These are phyloP conservation scores for Aquatica leii DNA, from an alignment of 2,888 invertebrate species.

Conservation along the genomic window DNA sequence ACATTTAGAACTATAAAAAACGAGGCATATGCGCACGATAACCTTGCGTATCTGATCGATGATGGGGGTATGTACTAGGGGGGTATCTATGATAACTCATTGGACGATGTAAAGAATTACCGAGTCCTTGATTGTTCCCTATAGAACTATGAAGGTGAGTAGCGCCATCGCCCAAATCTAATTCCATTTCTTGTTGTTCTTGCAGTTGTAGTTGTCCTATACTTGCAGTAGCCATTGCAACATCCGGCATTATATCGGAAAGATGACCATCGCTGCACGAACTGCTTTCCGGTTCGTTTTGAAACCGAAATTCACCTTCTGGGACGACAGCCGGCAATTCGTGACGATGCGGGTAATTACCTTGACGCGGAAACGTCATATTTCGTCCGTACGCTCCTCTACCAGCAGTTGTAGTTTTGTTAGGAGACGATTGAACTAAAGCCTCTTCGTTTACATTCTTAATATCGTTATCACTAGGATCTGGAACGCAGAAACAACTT, in stretches of 20 bases:
- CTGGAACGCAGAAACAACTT: constrained; percentile 58
- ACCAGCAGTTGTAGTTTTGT: constrained; percentile 48
- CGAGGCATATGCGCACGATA: constrained; percentile 49
- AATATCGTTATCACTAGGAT: constrained; percentile 54
- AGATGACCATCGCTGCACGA: constrained; percentile 75
- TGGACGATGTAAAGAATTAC: constrained; percentile 51
- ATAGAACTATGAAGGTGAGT: constrained; percentile 66
- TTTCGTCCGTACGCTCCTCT: constrained; percentile 64
- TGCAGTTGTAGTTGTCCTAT: constrained; percentile 73
- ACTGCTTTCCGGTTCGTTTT: constrained; percentile 63
- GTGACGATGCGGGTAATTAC: constrained; percentile 61
- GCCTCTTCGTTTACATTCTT: constrained; percentile 45
- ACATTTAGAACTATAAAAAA: constrained; percentile 49
- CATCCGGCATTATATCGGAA: constrained; percentile 89
- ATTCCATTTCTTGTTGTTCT: constrained; percentile 72
- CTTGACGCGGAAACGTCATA: constrained; percentile 69
- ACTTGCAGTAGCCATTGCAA: constrained; percentile 88
- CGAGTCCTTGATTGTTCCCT: constrained; percentile 47
- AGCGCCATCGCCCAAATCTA: constrained; percentile 87
- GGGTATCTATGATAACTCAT: constrained; percentile 53
- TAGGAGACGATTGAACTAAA: constrained; percentile 60
- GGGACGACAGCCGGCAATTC: constrained; percentile 72
- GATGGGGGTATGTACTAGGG: constrained; percentile 52
- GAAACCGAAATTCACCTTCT: constrained; percentile 65
- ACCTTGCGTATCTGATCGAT: constrained; percentile 46